phyloP scores from a whole-genome alignment of 2,888 invertebrate genomes.

The Platypus cylindrus region DNA sequence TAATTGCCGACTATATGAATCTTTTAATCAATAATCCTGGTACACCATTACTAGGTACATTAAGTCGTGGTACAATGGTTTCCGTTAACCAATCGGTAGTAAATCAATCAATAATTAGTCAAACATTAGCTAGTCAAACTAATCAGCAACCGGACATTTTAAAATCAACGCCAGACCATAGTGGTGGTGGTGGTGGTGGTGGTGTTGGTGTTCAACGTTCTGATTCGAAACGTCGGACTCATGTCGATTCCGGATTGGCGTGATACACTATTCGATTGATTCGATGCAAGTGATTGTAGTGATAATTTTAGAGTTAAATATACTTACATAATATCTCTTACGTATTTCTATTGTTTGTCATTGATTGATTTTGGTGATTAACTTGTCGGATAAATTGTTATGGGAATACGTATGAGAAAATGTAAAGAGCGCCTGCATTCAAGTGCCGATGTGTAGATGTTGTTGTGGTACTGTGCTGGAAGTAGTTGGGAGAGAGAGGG shows the following conservation, averaged over 20 bases:
- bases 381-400: too few species aligned
- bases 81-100: conserved; percentile 34
- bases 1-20: conserved; percentile 92
- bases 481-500: too few species aligned
- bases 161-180: conserved; percentile 78
- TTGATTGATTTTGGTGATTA: too few species aligned
- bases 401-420: too few species aligned
- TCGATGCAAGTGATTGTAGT: conserved; percentile 11
- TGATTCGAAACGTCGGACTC: conserved; percentile 39
- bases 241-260: conserved; percentile 37
- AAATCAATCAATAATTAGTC: conserved; percentile 32
- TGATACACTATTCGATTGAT: conserved; percentile 25
- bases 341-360: too few species aligned
- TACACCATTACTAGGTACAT: conserved; percentile 67
- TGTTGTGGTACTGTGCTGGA: too few species aligned
- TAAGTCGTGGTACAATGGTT: conserved; percentile 43
- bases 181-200: too few species aligned
- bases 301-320: not conserved
- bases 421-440: too few species aligned
- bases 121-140: conserved; percentile 26
- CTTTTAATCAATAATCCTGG: conserved; percentile 62
- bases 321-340: too few species aligned
- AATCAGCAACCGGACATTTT: conserved; percentile 78
- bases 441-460: too few species aligned
- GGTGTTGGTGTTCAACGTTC: conserved; percentile 36